These are phyloP conservation scores for Monochamus alternatus DNA, from an alignment of 2,888 invertebrate species.

Conservation along the genomic window DNA sequence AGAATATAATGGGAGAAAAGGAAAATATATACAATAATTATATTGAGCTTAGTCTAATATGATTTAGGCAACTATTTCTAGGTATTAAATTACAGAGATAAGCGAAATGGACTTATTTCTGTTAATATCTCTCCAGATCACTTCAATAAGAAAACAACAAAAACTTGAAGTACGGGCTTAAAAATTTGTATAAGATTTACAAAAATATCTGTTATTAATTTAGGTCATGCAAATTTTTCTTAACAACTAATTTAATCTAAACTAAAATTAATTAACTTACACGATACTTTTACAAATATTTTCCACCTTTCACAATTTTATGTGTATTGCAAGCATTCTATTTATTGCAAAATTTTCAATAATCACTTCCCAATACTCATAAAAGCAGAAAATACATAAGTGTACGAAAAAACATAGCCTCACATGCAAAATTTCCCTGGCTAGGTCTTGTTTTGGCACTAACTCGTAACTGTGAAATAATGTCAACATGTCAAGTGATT, in stretches of 20 bases:
- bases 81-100: slow-evolving; percentile 3
- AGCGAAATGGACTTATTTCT: not conserved
- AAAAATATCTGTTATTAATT: slow-evolving; percentile 19
- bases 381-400: slow-evolving; percentile 21
- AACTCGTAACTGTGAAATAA: too few relatives aligned
- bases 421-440: slow-evolving; percentile 16
- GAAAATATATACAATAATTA: slow-evolving; percentile 46
- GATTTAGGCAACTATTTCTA: slow-evolving; percentile 23
- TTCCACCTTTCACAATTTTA: slow-evolving; percentile 17
- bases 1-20: slow-evolving; percentile 55
- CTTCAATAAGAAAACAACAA: slow-evolving; percentile 11
- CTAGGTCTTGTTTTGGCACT: slow-evolving; percentile 15
- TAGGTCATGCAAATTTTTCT: slow-evolving; percentile 15
- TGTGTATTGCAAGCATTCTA: not conserved
- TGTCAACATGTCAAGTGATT: too few relatives aligned
- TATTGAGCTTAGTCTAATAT: slow-evolving; percentile 38
- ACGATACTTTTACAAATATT: slow-evolving; percentile 14
- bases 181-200: slow-evolving; percentile 8
- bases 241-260: slow-evolving; percentile 19
- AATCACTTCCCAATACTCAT: slow-evolving; percentile 16
- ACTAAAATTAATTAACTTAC: slow-evolving; percentile 25
- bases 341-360: slow-evolving; percentile 21
- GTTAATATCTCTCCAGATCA: slow-evolving; percentile 22
- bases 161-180: slow-evolving; percentile 32
- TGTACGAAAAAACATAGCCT: slow-evolving; percentile 27